Evolutionary conservation across 1,140 invertebrate species (phyloP).

Genomic region (Lordiphosa clarofinis): DNA sequence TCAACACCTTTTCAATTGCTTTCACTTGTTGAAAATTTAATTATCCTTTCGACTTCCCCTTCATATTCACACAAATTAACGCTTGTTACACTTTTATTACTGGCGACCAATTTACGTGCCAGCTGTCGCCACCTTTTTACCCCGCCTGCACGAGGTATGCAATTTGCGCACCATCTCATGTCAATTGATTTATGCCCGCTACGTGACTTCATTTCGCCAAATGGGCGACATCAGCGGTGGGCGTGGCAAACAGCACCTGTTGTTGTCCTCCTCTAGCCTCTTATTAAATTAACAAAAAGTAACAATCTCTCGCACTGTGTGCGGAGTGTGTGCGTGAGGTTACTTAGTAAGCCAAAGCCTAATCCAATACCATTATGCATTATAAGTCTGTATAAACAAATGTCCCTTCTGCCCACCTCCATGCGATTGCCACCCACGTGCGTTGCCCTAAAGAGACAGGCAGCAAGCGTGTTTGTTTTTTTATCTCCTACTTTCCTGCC

Average conservation of each 20-base stretch:
- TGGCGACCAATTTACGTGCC: slow-evolving; percentile 60
- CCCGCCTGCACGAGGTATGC: slow-evolving; percentile 22
- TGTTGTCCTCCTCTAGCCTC: slow-evolving; percentile 51
- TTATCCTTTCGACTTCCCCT: slow-evolving; percentile 17
- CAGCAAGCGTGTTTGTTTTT: background rate
- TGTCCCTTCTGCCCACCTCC: slow-evolving; percentile 11
- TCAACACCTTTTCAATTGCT: too few species aligned
- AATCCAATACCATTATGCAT: slow-evolving; percentile 69
- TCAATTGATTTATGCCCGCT: slow-evolving; percentile 68
- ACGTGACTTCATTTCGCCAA: slow-evolving; percentile 67
- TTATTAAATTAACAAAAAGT: slow-evolving; percentile 75
- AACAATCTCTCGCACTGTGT: slow-evolving; percentile 46
- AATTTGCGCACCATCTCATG: slow-evolving; percentile 59
- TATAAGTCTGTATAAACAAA: slow-evolving; percentile 72
- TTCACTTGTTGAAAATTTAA: slow-evolving; percentile 11
- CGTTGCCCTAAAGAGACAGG: slow-evolving; percentile 26
- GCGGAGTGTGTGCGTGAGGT: slow-evolving; percentile 14
- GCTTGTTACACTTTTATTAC: slow-evolving; percentile 70
- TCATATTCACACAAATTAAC: slow-evolving; percentile 58
- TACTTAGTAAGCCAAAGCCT: slow-evolving; percentile 37
- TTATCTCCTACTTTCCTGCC: slow-evolving; percentile 1
- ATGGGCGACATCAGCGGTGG: slow-evolving; percentile 6
- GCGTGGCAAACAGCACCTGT: slow-evolving; percentile 40
- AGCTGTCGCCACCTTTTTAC: slow-evolving; percentile 32
- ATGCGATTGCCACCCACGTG: slow-evolving; percentile 31